A percentile compares a stretch with the other conserved stretches of the same genome.
Conservation (phyloP, 2,888 invertebrate species). For the Polylopha cassiicola region DNA sequence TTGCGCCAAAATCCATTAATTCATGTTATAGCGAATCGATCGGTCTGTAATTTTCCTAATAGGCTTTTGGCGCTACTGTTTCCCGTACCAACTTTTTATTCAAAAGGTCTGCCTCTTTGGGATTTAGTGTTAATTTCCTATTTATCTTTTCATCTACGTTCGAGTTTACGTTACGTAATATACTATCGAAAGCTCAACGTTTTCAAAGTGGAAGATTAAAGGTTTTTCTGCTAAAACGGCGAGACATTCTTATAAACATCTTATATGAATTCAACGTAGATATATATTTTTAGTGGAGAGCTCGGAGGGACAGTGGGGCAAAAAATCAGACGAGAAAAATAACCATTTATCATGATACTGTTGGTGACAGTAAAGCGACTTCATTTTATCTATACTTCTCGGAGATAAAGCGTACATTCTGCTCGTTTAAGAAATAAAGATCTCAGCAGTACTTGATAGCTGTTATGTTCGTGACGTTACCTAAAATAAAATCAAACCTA, state of each 20-base stretch:
- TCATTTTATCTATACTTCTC: conserved; percentile 18
- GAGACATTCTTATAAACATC: too few species aligned
- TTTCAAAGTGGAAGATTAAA: too few species aligned
- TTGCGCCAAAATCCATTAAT: too few species aligned
- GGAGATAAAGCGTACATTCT: conserved; percentile 12
- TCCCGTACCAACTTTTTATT: neutral
- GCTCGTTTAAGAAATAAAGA: conserved; percentile 18
- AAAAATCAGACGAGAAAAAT: conserved; percentile 24
- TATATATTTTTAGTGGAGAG: conserved; percentile 1
- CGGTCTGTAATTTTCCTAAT: conserved; percentile 10
- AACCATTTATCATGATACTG: conserved; percentile 29
- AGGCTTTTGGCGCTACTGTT: conserved; percentile 1
- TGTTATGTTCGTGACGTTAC: conserved; percentile 10
- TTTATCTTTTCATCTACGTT: conserved; percentile 5
- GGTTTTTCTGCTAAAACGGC: too few species aligned
- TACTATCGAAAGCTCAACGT: too few species aligned
- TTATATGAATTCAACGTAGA: neutral
- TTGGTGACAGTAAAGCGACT: conserved; percentile 23
- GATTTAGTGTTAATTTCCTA: conserved; percentile 5
- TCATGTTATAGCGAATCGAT: conserved; percentile 17
- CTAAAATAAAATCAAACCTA: too few species aligned
- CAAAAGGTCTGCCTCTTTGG: neutral
- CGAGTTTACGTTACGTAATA: too few species aligned
- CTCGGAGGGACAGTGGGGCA: conserved; percentile 13
- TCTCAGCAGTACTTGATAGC: conserved; percentile 7